These are phyloP conservation scores for Cosmorhoe ocellata DNA, from an alignment of 2,888 invertebrate species.

Conservation along the genomic window DNA sequence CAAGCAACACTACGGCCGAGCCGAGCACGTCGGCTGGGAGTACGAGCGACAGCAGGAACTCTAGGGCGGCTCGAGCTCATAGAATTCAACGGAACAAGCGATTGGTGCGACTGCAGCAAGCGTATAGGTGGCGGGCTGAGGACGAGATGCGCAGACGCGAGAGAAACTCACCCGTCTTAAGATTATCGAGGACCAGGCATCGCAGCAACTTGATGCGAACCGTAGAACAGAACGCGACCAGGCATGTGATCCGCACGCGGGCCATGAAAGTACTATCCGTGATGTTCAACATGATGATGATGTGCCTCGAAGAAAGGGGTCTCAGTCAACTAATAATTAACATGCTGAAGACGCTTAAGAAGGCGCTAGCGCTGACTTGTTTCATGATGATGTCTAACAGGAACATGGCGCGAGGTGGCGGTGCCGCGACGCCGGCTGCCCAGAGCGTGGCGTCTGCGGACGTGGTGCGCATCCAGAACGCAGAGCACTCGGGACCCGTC, in stretches of 20 bases:
- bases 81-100: slow-evolving; percentile 9
- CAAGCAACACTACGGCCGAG: background rate
- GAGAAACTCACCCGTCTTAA: slow-evolving; percentile 49
- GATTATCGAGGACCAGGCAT: slow-evolving; percentile 45
- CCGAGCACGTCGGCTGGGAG: slow-evolving; percentile 11
- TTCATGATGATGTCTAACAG: slow-evolving; percentile 74
- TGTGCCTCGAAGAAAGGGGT: slow-evolving; percentile 74
- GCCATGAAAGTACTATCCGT: slow-evolving; percentile 77
- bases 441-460: slow-evolving; percentile 61
- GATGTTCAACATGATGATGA: slow-evolving; percentile 81
- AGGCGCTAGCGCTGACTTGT: slow-evolving; percentile 72
- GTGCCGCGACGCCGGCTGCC: slow-evolving; percentile 44
- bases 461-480: slow-evolving; percentile 68
- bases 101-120: slow-evolving; percentile 49
- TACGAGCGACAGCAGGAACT: slow-evolving; percentile 8
- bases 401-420: slow-evolving; percentile 46
- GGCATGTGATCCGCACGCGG: slow-evolving; percentile 75
- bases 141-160: slow-evolving; percentile 61
- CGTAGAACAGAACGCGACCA: slow-evolving; percentile 69
- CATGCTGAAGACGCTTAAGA: slow-evolving; percentile 73
- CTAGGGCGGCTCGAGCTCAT: slow-evolving; percentile 13
- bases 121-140: slow-evolving; percentile 64
- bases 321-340: slow-evolving; percentile 71
- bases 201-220: slow-evolving; percentile 63
- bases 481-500: slow-evolving; percentile 66